Evolutionary conservation across 1,140 invertebrate genomes (phyloP), one percentile per base, ranked within the genome.

Genomic region (Drosophila asahinai): DNA sequence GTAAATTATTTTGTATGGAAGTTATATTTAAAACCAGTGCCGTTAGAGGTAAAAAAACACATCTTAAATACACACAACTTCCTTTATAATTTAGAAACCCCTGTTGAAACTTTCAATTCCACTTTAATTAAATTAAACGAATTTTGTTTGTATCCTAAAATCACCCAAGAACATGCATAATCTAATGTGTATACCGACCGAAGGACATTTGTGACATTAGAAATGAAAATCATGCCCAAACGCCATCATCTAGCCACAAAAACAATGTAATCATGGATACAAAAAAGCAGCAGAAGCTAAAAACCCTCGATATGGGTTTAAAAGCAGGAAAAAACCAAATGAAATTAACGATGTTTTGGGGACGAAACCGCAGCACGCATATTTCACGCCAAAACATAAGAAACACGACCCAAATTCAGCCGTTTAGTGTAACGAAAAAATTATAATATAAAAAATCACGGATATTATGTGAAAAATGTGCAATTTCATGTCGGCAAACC

Each of bases 381-480:
- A 84, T 81, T 81, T 84, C 67, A 86, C 82, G 71, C 82, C 58
- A 9, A 47, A n/a, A 27, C 42, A 36, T 36, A 66, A 68, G 54
- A 75, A 66, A 45, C 54, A 11, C 73, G 63, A 82, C 83, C 79
- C 75, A 76, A 86, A 86, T 86, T 82, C 70, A 76, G 62, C 64
- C 65, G 78, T 75, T 79, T 71, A 74, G 78, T 58, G 70, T 63
- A 63, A 74, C 52, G 11, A 42, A 62, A 71, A 45, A 64, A 70
- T 30, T 48, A 48, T 15, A 38, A 12, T n/a, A 22, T 48, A 72
- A 74, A 45, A 63, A 74, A 80, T 57, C 73, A 27, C 22, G 36
- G 38, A 90, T 84, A 89, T 90, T 63, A 81, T 90, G 81, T 84
- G 78, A 90, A 90, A 89, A 86, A 89, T 90, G 78, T 90, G 86